A percentile compares a stretch with the other conserved stretches of the same genome.
These are phyloP conservation scores for Atherinosoma microstoma DNA, from an alignment of 2,797 vertebrate species.

Conservation along the genomic window DNA sequence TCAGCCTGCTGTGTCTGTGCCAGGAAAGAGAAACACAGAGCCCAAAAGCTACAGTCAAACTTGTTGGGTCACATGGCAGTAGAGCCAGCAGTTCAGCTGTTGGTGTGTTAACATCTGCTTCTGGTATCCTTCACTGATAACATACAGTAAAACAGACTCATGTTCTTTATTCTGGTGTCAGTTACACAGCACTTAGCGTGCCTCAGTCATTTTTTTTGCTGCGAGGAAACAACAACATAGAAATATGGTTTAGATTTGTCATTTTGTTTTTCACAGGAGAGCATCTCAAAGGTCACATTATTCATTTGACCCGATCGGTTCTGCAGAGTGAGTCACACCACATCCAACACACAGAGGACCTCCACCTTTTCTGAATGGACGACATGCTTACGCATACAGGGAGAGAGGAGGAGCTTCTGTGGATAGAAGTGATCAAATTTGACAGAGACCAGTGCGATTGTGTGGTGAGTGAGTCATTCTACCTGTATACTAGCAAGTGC, in stretches of 20 bases:
- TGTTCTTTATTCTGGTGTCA: constrained; percentile 17
- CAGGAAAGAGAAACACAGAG: constrained; percentile 38
- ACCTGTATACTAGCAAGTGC: constrained; percentile 38
- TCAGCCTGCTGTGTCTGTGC: constrained; percentile 50
- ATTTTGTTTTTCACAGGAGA: constrained; percentile 39
- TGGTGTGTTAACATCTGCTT: constrained; percentile 23
- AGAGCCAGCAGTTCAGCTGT: constrained; percentile 27
- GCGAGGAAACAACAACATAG: constrained; percentile 13
- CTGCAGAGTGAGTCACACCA: constrained; percentile 62
- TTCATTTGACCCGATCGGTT: constrained; percentile 60
- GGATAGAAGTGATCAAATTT: constrained; percentile 38
- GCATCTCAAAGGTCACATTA: constrained; percentile 61
- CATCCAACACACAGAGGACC: constrained; percentile 34
- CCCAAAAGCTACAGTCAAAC: constrained; percentile 51
- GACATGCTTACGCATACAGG: constrained; percentile 37
- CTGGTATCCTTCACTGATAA: constrained; percentile 30
- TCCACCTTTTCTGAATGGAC: constrained; percentile 52
- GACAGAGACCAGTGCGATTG: constrained; percentile 35
- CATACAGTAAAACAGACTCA: constrained; percentile 25
- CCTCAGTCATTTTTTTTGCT: not conserved
- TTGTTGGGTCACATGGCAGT: constrained; percentile 56
- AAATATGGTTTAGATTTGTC: constrained; percentile 29
- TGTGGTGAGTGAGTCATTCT: constrained; percentile 55
- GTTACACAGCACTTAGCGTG: constrained; percentile 23
- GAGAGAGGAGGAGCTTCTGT: constrained; percentile 4